These are phyloP conservation scores for Sitta europaea DNA, from an alignment of 2,113 vertebrate species.

Conservation along the genomic window DNA sequence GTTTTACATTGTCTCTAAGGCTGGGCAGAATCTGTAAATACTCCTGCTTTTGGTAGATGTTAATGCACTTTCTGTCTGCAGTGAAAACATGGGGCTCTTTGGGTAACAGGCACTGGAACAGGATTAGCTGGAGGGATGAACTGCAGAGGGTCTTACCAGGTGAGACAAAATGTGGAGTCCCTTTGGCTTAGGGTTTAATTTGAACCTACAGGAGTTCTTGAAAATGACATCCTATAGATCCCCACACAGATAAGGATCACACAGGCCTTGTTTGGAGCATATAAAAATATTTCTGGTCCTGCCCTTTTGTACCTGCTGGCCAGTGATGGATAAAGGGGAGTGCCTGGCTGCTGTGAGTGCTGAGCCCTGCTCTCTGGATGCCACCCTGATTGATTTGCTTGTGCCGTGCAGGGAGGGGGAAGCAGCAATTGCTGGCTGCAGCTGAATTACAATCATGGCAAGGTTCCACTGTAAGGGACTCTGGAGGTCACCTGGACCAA, in stretches of 20 bases:
- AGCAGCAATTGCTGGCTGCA: neutral
- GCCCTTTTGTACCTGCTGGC: neutral
- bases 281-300: neutral
- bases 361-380: neutral
- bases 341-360: neutral
- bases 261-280: neutral
- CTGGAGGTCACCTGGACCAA: slow-evolving; percentile 6
- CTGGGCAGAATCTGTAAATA: slow-evolving; percentile 18
- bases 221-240: neutral
- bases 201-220: neutral
- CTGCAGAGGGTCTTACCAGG: neutral
- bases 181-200: neutral
- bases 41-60: neutral
- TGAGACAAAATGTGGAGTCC: neutral
- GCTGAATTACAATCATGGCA: neutral
- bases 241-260: neutral
- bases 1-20: neutral
- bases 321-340: neutral
- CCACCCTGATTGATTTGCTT: neutral
- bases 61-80: neutral
- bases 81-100: neutral
- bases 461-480: neutral
- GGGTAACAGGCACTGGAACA: neutral
- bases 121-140: slow-evolving; percentile 19
- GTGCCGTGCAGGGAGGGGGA: neutral